Conservation (phyloP, 2,113 vertebrate species). For the Coregonus clupeaformis region DNA sequence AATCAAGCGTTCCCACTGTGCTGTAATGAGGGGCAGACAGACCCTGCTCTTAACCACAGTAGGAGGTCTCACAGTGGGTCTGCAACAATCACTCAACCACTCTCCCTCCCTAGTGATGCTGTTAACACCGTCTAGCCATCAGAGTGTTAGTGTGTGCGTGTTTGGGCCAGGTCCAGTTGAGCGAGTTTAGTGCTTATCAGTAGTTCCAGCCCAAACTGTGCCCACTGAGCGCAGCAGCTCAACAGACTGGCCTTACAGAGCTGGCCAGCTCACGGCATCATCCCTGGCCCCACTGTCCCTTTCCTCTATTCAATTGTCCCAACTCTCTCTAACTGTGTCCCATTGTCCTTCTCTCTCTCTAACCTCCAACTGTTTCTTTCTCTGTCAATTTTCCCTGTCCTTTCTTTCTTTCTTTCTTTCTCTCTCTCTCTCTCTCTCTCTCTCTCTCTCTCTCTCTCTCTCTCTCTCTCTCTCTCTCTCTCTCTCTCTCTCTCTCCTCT, state of each 20-base stretch:
- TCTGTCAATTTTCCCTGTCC: too few relatives aligned
- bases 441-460: not conserved
- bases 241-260: not conserved
- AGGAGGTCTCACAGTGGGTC: not conserved
- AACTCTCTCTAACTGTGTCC: not conserved
- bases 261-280: not conserved
- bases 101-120: not conserved
- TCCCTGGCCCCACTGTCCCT: not conserved
- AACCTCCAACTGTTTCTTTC: not conserved
- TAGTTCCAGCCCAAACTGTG: not conserved
- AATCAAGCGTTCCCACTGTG: conserved; percentile 7
- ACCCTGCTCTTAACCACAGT: not conserved
- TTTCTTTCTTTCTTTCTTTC: not conserved
- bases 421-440: not conserved
- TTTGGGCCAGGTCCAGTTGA: not conserved
- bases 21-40: not conserved
- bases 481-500: conserved; percentile 25
- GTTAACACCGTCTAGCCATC: not conserved
- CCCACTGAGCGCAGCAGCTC: not conserved
- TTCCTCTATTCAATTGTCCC: not conserved
- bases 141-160: not conserved
- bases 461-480: not conserved
- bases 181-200: not conserved
- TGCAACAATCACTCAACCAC: not conserved
- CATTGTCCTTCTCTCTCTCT: not conserved